A percentile compares a stretch with the other conserved stretches of the same genome.
These are phyloP conservation scores for Melieria picta DNA, from an alignment of 2,888 invertebrate species.

Conservation along the genomic window DNA sequence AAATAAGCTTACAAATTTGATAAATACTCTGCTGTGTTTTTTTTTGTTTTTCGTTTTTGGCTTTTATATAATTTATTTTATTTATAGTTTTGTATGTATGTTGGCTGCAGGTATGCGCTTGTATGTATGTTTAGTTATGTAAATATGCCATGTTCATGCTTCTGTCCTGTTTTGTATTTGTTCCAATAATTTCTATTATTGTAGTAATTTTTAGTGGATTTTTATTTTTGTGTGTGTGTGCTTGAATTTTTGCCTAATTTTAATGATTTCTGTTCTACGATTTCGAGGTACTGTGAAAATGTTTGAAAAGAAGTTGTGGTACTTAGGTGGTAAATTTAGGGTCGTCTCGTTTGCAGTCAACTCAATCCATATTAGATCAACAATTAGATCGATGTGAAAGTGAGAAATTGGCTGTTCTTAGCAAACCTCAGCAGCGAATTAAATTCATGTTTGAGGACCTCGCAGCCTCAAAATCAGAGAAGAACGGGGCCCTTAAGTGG, in stretches of 20 bases:
- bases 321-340: not conserved
- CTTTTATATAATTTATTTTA: constrained; percentile 24
- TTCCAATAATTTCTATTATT: too few relatives aligned
- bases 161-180: not conserved
- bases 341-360: too few relatives aligned
- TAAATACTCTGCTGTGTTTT: constrained; percentile 38
- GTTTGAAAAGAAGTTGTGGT: constrained; percentile 3
- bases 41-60: constrained; percentile 18
- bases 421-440: too few relatives aligned
- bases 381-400: too few relatives aligned
- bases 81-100: constrained; percentile 1
- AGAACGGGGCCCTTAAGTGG: too few relatives aligned
- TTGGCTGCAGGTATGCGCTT: not conserved
- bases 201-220: not conserved
- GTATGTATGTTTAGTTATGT: not conserved
- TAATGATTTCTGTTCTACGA: not conserved
- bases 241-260: not conserved
- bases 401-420: too few relatives aligned
- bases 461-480: too few relatives aligned
- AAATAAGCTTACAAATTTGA: constrained; percentile 40
- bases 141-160: constrained; percentile 23
- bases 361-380: too few relatives aligned
- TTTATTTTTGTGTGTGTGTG: not conserved
- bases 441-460: too few relatives aligned
- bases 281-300: constrained; percentile 40